Base-by-base conservation (phyloP, 2,888 invertebrate genomes). In the Trisateles emortualis region DNA sequence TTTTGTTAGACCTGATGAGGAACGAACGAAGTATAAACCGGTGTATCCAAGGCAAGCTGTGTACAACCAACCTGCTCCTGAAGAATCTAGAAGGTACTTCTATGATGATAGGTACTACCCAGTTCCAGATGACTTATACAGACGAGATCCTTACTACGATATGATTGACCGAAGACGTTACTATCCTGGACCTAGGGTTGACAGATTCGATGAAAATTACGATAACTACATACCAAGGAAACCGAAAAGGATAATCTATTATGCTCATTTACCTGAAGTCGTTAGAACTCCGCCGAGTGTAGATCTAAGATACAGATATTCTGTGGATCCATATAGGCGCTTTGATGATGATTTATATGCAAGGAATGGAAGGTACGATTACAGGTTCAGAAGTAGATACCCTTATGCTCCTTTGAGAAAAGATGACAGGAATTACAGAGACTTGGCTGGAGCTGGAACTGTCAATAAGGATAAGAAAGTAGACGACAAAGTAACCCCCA, bases 211-310 rank as follows among this genome's bases (percentile, higher is more conserved):
- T 52, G 92, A 90, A 19, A 68, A 72, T 1, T 87, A 89, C 48
- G 90, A 92, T 59, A 90, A 87, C 65, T 80, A 78, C 51, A 76
- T 90, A 6, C 86, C 90, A 1, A 81, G 91, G 46, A 94, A 93
- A 72, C 94, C 94, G 5, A 94, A 94, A 69, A 92, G 96, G 52
- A 95, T 95, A 48, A 95, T 96, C 51, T 96, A 96, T 74, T 96
- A 96, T 66, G 95, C 96, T 0, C 95, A 95, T 75, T 83, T 96
- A 22, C 96, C 96, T 8, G 96, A 96, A 81, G 94, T 95, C 2
- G 94, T 95, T 0, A 87, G 95, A 46, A 93, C 94, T 16, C 94
- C 94, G 14, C 93, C 94, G 6, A 93, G 91, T 67, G 94, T 94
- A 8, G 94, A 94, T 76, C 78, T 93, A 30, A 83, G 94, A 44